Base-by-base conservation (phyloP, 2,888 invertebrate species). In the Diachrysia chrysitis region DNA sequence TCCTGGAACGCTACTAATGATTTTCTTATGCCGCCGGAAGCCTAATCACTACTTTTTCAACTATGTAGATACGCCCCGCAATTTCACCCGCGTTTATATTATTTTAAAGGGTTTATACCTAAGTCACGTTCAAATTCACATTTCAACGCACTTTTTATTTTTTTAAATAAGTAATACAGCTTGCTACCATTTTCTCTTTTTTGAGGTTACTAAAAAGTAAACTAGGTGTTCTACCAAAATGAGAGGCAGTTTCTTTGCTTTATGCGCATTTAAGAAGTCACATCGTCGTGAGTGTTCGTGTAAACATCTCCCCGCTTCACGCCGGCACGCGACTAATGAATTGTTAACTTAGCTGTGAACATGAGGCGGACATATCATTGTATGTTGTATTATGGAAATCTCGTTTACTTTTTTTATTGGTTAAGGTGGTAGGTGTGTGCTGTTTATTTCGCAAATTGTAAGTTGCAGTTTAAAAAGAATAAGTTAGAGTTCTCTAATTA, bases 271-370 rank as follows among this genome's bases (percentile, higher is more conserved):
- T 42, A n/a, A 42, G 42, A 42, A 1, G n/a, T 42, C 42, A n/a
- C 42, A 42, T 32, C 10, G 10, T 32, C 32, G 1, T n/a, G 42
- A 42, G 42, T 42, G 42, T 37, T 37, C 37, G 17, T 21, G 48
- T 51, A 51, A 19, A 51, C 48, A 51, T 19, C 48, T 17, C 48
- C 3, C 10, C 48, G 10, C n/a, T n/a, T 5, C 42, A n/a, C n/a
- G n/a, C 12, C 17, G n/a, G 19, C 19, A 51, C 48, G 48, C 48
- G 48, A 19, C 19, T 51, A 51, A 51, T 21, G 48, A 51, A 21
- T 21, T 51, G 48, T 51, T 51, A 51, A 51, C 48, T 51, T 51
- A 51, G 48, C 48, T 51, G 48, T 4, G 12, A 21, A 48, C 19
- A 9, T 19, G 21, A 16, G n/a, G 7, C 19, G 48, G 21, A 51